Evolutionary conservation across 2,797 vertebrate species (phyloP).

Genomic region (Rhabdomys pumilio): DNA sequence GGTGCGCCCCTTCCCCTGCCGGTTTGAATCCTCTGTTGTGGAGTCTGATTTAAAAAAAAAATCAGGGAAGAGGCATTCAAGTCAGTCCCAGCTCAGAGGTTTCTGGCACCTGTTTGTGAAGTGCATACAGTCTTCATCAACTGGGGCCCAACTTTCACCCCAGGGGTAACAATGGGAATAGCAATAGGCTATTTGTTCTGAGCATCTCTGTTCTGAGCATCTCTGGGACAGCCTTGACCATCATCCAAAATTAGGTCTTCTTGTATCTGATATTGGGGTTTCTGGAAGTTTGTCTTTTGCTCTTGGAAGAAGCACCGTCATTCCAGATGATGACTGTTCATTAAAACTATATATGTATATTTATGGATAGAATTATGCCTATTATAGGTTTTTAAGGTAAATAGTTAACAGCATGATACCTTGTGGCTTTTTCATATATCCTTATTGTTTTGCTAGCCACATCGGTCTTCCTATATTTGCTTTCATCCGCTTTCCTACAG

Average conservation of each 20-base stretch:
- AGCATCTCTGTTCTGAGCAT: background rate
- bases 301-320: background rate
- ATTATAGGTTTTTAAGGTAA: background rate
- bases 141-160: background rate
- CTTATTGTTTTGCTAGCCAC: background rate
- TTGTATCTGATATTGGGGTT: background rate
- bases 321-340: background rate
- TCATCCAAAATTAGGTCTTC: background rate
- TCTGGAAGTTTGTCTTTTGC: background rate
- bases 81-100: background rate
- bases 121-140: background rate
- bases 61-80: background rate
- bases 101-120: background rate
- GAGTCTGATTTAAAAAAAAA: no score
- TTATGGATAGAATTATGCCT: background rate
- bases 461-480: background rate
- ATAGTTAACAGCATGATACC: background rate
- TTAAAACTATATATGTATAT: background rate
- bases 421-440: background rate
- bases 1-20: no score
- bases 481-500: background rate
- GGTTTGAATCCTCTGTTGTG: no score
- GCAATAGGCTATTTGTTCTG: background rate
- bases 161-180: background rate
- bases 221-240: background rate